A percentile compares a stretch with the other conserved stretches of the same genome.
Evolutionary conservation across 2,113 vertebrate species (phyloP).

Genomic region (Pelecanoides urinatrix): DNA sequence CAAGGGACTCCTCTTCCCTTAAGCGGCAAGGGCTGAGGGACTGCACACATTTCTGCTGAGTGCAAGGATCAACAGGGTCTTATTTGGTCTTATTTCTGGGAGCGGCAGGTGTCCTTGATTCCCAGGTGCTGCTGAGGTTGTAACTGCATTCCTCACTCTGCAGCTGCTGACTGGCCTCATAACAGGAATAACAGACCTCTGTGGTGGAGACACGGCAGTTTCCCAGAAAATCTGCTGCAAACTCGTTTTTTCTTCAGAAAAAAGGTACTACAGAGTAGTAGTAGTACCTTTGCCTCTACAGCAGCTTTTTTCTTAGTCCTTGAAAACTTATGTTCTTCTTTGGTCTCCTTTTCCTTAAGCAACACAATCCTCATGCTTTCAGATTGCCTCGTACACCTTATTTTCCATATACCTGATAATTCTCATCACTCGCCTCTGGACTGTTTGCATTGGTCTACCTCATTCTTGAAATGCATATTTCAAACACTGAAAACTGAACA

Average conservation of each 20-base stretch:
- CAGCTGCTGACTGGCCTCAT: neutral
- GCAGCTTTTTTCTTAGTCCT: neutral
- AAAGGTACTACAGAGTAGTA: too few relatives aligned
- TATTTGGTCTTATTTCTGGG: neutral
- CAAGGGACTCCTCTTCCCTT: neutral
- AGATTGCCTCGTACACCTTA: neutral
- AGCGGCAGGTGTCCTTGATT: neutral
- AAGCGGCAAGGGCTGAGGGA: neutral
- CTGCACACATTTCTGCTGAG: neutral
- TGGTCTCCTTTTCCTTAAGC: neutral
- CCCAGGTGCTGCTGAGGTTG: neutral
- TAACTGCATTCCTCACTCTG: neutral
- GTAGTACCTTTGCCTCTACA: neutral
- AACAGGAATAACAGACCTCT: neutral
- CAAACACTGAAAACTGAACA: neutral
- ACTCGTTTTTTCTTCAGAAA: neutral
- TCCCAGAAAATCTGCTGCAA: neutral
- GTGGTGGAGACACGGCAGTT: neutral
- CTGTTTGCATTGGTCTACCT: neutral
- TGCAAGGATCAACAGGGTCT: neutral
- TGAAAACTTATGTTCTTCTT: neutral
- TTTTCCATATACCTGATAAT: neutral
- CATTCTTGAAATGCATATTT: neutral
- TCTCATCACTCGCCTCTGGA: neutral
- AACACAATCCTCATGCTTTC: neutral